A percentile compares a stretch with the other conserved stretches of the same genome.
phyloP scores from a whole-genome alignment of 2,113 vertebrate species.

The rabbit (Oryctolagus cuniculus) region mOryCun1.1 NC_091444.1:26825501-26826000 shows the following conservation, averaged over 20 bases:
- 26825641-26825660: not conserved
- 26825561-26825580: not conserved
- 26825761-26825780: too few species aligned
- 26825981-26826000: too few species aligned
- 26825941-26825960: too few species aligned
- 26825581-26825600: not conserved
- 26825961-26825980: too few species aligned
- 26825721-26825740: not conserved
- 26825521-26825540: not conserved
- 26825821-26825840: too few species aligned
- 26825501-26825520: constrained; percentile 21
- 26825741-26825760: not conserved
- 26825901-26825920: too few species aligned
- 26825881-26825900: too few species aligned
- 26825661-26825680: not conserved
- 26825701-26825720: not conserved
- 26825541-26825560: constrained; percentile 2
- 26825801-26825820: too few species aligned
- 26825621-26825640: not conserved
- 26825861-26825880: too few species aligned
- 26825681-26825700: not conserved
- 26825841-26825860: too few species aligned
- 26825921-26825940: too few species aligned
- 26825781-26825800: too few species aligned
- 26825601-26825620: not conserved